phyloP scores from a whole-genome alignment of 92 coral and sea anemone species.

The Diadumene lineata region DNA sequence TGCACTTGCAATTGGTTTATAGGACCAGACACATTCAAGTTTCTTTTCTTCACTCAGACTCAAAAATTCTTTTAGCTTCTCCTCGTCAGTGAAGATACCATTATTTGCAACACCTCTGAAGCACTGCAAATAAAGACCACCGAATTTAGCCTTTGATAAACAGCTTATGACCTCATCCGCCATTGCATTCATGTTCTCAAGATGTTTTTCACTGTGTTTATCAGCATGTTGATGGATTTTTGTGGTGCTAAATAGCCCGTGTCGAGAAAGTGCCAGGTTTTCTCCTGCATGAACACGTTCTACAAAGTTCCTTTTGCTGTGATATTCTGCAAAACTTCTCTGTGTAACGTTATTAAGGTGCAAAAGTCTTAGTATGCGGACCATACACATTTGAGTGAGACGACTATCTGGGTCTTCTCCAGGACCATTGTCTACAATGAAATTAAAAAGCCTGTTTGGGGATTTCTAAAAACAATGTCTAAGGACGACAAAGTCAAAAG shows the following conservation, averaged over 20 bases:
- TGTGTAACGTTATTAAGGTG: conserved; percentile 28
- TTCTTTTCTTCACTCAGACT: conserved; percentile 43
- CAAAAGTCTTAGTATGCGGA: conserved; percentile 28
- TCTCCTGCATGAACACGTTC: conserved; percentile 60
- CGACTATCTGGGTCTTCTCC: conserved; percentile 64
- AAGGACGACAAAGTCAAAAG: conserved; percentile 36
- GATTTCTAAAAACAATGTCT: conserved; percentile 45
- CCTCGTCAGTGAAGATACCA: conserved; percentile 53
- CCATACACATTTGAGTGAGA: conserved; percentile 59
- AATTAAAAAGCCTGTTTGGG: conserved; percentile 37
- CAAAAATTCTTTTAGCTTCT: conserved; percentile 48
- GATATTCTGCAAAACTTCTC: conserved; percentile 55
- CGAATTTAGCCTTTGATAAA: conserved; percentile 37
- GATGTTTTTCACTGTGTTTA: conserved; percentile 38
- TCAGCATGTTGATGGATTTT: conserved; percentile 17
- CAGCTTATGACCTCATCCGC: conserved; percentile 41
- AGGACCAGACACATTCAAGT: conserved; percentile 46
- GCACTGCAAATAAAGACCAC: conserved; percentile 44
- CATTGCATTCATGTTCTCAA: conserved; percentile 56
- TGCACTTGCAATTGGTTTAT: conserved; percentile 21
- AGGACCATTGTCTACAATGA: conserved; percentile 51
- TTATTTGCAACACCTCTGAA: conserved; percentile 33
- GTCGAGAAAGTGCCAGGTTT: conserved; percentile 54
- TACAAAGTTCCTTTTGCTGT: conserved; percentile 58
- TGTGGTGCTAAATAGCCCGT: conserved; percentile 57